A percentile compares a stretch with the other conserved stretches of the same genome.
phyloP scores from a whole-genome alignment of 1,140 invertebrate species.

The Bradynema listronoti region DNA sequence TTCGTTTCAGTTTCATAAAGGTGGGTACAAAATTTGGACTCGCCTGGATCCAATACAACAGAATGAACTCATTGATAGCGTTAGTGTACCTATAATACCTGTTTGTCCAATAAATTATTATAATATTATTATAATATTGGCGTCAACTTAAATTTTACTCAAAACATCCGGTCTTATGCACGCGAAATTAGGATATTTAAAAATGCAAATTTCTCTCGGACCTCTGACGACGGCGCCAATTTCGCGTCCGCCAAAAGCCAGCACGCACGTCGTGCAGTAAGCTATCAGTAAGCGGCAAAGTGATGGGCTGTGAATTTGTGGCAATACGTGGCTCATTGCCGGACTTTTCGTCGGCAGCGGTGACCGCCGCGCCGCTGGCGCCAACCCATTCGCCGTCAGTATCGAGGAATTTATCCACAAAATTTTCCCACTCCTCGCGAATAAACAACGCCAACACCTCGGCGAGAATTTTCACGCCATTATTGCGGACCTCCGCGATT shows the following conservation, averaged over 20 bases:
- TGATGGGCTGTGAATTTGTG: background rate
- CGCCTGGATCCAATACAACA: no score
- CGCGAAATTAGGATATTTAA: no score
- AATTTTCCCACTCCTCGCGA: conserved; percentile 11
- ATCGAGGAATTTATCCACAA: background rate
- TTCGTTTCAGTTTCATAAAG: no score
- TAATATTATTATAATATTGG: no score
- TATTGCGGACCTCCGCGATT: conserved; percentile 25
- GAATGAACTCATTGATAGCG: no score
- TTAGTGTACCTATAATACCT: no score
- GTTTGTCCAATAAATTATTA: no score
- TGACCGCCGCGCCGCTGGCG: background rate
- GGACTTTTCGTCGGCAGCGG: background rate
- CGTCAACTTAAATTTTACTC: no score
- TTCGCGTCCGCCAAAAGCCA: conserved; percentile 22
- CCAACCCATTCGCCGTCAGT: background rate
- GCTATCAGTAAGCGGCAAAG: conserved; percentile 17
- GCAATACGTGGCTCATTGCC: background rate
- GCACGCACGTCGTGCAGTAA: conserved; percentile 16
- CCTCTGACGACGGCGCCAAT: conserved; percentile 24
- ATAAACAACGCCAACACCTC: conserved; percentile 10
- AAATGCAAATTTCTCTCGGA: no score
- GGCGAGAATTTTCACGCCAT: conserved; percentile 13
- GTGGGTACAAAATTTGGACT: no score
- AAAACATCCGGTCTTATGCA: no score